Percentiles rank a stretch among this genome's conserved stretches.
Evolutionary conservation across 2,797 vertebrate genomes (phyloP).

Genomic region (Sebastes steindachneri): DNA sequence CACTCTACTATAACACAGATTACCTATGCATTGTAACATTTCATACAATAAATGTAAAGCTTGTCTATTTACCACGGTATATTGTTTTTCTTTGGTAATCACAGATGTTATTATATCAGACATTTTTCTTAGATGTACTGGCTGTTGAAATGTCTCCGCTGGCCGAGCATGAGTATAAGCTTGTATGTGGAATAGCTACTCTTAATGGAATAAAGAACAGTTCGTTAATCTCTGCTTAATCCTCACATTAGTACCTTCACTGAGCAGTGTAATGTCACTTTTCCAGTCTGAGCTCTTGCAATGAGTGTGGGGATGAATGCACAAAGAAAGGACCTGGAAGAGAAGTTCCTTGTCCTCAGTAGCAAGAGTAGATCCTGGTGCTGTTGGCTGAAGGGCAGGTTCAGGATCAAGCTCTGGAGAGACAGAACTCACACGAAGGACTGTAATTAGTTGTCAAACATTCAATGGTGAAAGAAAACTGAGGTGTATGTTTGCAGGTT

Average conservation of each 20-base stretch:
- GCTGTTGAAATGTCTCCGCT: neutral
- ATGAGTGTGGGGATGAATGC: neutral
- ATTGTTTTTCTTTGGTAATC: neutral
- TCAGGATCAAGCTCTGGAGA: neutral
- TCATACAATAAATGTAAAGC: constrained; percentile 29
- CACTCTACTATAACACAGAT: neutral
- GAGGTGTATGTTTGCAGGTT: neutral
- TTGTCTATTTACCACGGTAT: neutral
- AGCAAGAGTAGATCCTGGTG: neutral
- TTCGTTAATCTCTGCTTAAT: constrained; percentile 64
- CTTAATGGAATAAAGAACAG: constrained; percentile 54
- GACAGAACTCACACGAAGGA: neutral
- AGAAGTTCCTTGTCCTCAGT: neutral
- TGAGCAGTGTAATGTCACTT: constrained; percentile 49
- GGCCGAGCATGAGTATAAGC: neutral
- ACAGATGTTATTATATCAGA: neutral
- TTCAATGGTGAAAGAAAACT: neutral
- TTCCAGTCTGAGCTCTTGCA: constrained; percentile 17
- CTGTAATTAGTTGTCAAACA: neutral
- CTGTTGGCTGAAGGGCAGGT: neutral
- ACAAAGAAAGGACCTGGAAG: neutral
- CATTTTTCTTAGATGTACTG: neutral
- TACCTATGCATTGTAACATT: neutral
- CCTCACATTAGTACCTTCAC: constrained; percentile 57
- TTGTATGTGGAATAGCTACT: neutral